Evolutionary conservation across 2,797 vertebrate genomes (phyloP).

Genomic region (Gouania willdenowi): DNA sequence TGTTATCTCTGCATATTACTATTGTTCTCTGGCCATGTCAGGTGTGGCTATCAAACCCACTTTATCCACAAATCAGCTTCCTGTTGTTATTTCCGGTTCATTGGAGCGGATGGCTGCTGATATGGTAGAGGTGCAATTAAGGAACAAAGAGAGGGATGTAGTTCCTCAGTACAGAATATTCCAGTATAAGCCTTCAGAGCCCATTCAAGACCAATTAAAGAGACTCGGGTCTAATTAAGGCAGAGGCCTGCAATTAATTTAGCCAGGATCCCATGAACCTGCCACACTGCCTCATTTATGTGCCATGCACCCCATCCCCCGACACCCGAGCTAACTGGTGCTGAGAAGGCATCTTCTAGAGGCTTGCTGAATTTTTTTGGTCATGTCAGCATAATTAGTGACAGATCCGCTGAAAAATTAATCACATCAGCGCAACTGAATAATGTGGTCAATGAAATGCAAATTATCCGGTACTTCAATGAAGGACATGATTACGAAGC

Average conservation of each 20-base stretch:
- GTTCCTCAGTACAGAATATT: slow-evolving; percentile 36
- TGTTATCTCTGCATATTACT: slow-evolving; percentile 62
- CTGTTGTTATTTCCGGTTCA: slow-evolving; percentile 67
- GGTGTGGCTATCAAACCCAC: slow-evolving; percentile 67
- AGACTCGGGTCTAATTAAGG: slow-evolving; percentile 71
- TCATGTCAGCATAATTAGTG: slow-evolving; percentile 69
- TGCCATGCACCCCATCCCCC: slow-evolving; percentile 40
- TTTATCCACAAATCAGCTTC: slow-evolving; percentile 75
- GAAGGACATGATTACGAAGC: slow-evolving; percentile 33
- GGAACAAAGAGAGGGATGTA: slow-evolving; percentile 5
- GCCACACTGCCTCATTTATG: slow-evolving; percentile 46
- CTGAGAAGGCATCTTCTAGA: slow-evolving; percentile 64
- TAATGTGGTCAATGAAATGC: slow-evolving; percentile 36
- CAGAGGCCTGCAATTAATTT: slow-evolving; percentile 74
- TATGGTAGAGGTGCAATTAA: too few species aligned
- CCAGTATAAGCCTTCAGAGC: slow-evolving; percentile 61
- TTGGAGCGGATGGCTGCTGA: slow-evolving; percentile 29
- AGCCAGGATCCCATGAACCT: slow-evolving; percentile 58
- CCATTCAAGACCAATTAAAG: slow-evolving; percentile 76
- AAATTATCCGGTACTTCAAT: slow-evolving; percentile 42
- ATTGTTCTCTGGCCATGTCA: slow-evolving; percentile 62
- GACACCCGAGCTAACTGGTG: slow-evolving; percentile 28
- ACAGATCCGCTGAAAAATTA: slow-evolving; percentile 66
- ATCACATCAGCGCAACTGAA: slow-evolving; percentile 52
- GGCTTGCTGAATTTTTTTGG: slow-evolving; percentile 42